Base-by-base conservation (phyloP, 2,113 vertebrate genomes). In the Seriola aureovittata region DNA sequence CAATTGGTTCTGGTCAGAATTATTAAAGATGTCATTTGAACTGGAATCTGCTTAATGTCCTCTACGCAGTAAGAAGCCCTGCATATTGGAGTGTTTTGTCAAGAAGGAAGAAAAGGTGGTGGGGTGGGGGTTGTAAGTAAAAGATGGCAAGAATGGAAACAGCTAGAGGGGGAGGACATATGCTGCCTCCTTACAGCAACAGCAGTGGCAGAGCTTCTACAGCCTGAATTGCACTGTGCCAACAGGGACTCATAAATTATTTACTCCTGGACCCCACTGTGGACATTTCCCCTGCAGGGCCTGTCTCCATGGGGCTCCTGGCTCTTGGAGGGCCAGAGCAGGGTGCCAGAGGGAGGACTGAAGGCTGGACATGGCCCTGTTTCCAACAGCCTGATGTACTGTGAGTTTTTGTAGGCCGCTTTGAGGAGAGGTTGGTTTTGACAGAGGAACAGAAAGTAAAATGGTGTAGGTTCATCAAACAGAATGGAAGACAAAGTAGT, bases 191-290 rank as follows among this genome's bases (percentile, higher is more conserved):
- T 70, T 68, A 64, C 36, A 85, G 75, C 74, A 72, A 62, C 72
- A 76, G 68, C 44, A 83, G 80, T 76, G 78, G 80, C 42, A 64
- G 85, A 75, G 78, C 76, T 82, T 67, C 79, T 67, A 84, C 25
- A 81, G 89, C 90, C 88, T 8, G 44, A 67, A 88, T 29, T 77
- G 38, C 70, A 74, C 75, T 50, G 46, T 78, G 80, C 78, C 91
- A 71, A 81, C 76, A 85, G 85, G 77, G 70, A 86, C 76, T 76
- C 23, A 5, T 81, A 48, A 89, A 91, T 92, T 83, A 93, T 94
- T 92, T 85, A 92, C 85, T 88, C 44, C n/a, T 50, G 40, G 58
- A 66, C 79, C 70, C 79, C 64, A 42, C 82, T 82, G 76, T 69
- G 79, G 80, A 80, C 75, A 55, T 70, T 84, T 73, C 69, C 62